A percentile compares a stretch with the other conserved stretches of the same genome.
These are phyloP conservation scores for Alectoris magna DNA, from an alignment of 2,797 vertebrate genomes.

Conservation along the genomic window DNA sequence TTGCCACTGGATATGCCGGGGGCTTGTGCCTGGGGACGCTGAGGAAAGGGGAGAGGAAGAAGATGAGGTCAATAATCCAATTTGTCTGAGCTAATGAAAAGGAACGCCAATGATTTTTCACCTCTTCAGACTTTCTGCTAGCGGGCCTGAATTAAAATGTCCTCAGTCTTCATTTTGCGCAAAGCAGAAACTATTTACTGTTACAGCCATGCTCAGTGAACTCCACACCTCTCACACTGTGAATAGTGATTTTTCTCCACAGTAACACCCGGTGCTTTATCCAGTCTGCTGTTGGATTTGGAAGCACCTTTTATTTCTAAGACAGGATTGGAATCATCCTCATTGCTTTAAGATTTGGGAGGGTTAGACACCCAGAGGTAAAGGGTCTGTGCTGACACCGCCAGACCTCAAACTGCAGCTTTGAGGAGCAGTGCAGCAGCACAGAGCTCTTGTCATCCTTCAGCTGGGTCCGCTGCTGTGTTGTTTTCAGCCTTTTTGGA, in stretches of 20 bases:
- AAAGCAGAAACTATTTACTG: neutral
- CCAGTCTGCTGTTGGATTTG: neutral
- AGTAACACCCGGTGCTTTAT: neutral
- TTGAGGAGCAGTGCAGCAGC: fast-evolving
- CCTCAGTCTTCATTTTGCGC: neutral
- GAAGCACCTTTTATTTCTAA: neutral
- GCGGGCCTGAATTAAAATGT: neutral
- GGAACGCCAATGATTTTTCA: neutral
- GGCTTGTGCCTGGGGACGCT: conserved; percentile 39
- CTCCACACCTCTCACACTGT: fast-evolving
- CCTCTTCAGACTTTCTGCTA: neutral
- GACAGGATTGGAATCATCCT: neutral
- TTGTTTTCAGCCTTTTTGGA: neutral
- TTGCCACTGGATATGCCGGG: conserved; percentile 61
- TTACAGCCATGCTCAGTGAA: fast-evolving
- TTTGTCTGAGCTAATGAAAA: neutral
- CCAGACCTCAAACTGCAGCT: neutral
- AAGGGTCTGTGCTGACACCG: neutral
- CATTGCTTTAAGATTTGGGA: neutral
- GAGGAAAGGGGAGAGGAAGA: neutral
- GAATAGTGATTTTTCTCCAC: neutral
- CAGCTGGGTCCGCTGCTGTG: neutral
- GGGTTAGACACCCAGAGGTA: neutral
- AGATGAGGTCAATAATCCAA: neutral
- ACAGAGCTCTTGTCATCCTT: neutral